Evolutionary conservation across 1,140 invertebrate genomes (phyloP).

Genomic region (Ridgeia piscesae): DNA sequence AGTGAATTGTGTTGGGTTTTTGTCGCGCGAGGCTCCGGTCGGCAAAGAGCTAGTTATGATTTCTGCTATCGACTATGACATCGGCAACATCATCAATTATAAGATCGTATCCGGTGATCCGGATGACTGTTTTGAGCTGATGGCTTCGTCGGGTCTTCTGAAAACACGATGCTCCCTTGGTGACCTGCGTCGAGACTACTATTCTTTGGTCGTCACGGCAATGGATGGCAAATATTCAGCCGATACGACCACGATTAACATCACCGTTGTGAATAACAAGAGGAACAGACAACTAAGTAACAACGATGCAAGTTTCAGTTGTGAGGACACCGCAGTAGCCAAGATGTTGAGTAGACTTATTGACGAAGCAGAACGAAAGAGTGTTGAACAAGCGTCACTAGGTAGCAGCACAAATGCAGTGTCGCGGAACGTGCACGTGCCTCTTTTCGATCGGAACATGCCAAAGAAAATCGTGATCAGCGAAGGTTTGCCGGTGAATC

Average conservation of each 20-base stretch:
- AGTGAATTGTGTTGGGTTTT: conserved; percentile 79
- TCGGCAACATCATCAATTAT: conserved; percentile 84
- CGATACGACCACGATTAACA: conserved; percentile 40
- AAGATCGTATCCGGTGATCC: conserved; percentile 83
- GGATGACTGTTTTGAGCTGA: conserved; percentile 84
- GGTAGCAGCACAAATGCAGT: not conserved
- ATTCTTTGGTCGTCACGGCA: conserved; percentile 79
- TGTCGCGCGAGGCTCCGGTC: conserved; percentile 76
- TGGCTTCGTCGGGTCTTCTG: conserved; percentile 74
- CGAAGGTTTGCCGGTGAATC: conserved; percentile 64
- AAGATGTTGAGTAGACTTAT: conserved; percentile 76
- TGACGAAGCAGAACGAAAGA: conserved; percentile 78
- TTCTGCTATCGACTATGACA: conserved; percentile 91
- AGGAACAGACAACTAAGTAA: conserved; percentile 38
- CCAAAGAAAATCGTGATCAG: conserved; percentile 61
- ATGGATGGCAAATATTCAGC: conserved; percentile 73
- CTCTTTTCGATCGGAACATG: conserved; percentile 6
- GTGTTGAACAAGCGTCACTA: conserved; percentile 56
- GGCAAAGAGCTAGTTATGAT: conserved; percentile 82
- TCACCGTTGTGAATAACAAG: conserved; percentile 48
- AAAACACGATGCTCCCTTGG: conserved; percentile 74
- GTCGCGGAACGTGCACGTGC: conserved; percentile 17
- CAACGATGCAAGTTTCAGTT: conserved; percentile 67
- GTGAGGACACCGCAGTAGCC: conserved; percentile 81
- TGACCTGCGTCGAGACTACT: conserved; percentile 56